These are phyloP conservation scores for Apis cerana DNA, from an alignment of 1,140 invertebrate species.

Conservation along the genomic window DNA sequence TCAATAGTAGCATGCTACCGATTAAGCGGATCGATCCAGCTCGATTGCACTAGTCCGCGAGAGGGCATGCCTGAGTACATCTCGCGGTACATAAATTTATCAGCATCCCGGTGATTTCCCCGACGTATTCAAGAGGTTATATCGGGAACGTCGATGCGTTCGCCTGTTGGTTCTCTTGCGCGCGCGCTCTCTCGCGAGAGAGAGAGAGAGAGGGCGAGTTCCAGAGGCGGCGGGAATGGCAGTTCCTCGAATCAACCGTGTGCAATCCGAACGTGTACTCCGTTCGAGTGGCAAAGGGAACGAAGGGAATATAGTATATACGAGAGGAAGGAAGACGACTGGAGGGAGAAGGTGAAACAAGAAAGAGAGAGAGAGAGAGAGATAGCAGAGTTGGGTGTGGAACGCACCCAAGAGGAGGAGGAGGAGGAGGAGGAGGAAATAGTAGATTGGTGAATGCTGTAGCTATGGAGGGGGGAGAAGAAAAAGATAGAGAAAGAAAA, in stretches of 20 bases:
- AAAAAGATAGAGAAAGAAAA: neutral
- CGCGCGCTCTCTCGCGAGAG: neutral
- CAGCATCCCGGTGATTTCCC: constrained; percentile 32
- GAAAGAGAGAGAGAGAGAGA: neutral
- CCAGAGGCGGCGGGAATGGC: neutral
- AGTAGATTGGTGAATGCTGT: constrained; percentile 10
- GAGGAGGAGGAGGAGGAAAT: neutral
- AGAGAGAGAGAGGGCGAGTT: too few relatives aligned
- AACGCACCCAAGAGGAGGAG: neutral
- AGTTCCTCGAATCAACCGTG: constrained; percentile 36
- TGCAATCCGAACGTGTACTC: constrained; percentile 25
- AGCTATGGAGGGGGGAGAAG: neutral
- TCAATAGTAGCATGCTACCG: neutral
- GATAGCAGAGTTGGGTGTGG: neutral
- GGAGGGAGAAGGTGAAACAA: neutral
- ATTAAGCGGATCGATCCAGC: constrained; percentile 11
- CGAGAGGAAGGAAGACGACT: neutral
- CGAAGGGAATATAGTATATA: constrained; percentile 21
- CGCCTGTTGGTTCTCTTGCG: constrained; percentile 19
- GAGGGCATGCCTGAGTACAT: neutral
- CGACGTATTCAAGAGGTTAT: constrained; percentile 44
- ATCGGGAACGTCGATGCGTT: constrained; percentile 28
- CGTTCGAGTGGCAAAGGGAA: constrained; percentile 24
- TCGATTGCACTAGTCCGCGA: constrained; percentile 18
- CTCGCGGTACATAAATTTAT: constrained; percentile 37